Percentiles rank a stretch among this genome's conserved stretches.
These are phyloP conservation scores for Podarcis cretensis DNA, from an alignment of 2,113 vertebrate genomes.

Conservation along the genomic window DNA sequence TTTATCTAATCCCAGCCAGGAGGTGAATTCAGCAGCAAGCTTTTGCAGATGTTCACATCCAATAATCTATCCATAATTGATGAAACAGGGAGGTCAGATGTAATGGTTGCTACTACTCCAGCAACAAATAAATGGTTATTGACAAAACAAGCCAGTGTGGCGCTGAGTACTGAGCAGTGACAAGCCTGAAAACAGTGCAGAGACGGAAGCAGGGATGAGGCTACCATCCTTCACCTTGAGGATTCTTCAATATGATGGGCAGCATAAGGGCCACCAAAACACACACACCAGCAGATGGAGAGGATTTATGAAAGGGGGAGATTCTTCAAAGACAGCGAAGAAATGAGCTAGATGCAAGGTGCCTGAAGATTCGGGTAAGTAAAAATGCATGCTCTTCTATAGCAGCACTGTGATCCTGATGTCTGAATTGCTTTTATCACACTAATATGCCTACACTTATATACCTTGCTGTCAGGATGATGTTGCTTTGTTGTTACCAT, in stretches of 20 bases:
- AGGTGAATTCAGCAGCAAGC: constrained; percentile 93
- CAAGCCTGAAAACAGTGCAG: constrained; percentile 69
- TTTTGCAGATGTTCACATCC: constrained; percentile 99
- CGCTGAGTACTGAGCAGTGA: constrained; percentile 82
- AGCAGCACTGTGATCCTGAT: constrained; percentile 74
- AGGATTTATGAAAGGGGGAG: constrained; percentile 56
- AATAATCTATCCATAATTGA: constrained; percentile 99
- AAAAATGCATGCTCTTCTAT: constrained; percentile 62
- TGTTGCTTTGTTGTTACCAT: constrained; percentile 45
- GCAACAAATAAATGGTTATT: constrained; percentile 99
- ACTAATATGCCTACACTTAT: constrained; percentile 69
- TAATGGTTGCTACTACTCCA: constrained; percentile 94
- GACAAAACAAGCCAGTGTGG: constrained; percentile 97
- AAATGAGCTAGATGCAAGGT: constrained; percentile 34
- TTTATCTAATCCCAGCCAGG: constrained; percentile 98
- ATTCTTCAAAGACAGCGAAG: constrained; percentile 38
- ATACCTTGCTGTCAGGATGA: constrained; percentile 74
- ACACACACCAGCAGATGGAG: constrained; percentile 65
- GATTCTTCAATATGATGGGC: constrained; percentile 51
- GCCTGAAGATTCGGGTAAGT: constrained; percentile 77
- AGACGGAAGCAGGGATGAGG: constrained; percentile 60
- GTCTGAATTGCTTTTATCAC: constrained; percentile 79
- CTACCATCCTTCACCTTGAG: constrained; percentile 59
- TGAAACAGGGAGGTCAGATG: constrained; percentile 99
- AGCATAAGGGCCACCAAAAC: constrained; percentile 62